Conservation (phyloP, 92 coral and sea anemone species). For the Meandrina meandrites region DNA sequence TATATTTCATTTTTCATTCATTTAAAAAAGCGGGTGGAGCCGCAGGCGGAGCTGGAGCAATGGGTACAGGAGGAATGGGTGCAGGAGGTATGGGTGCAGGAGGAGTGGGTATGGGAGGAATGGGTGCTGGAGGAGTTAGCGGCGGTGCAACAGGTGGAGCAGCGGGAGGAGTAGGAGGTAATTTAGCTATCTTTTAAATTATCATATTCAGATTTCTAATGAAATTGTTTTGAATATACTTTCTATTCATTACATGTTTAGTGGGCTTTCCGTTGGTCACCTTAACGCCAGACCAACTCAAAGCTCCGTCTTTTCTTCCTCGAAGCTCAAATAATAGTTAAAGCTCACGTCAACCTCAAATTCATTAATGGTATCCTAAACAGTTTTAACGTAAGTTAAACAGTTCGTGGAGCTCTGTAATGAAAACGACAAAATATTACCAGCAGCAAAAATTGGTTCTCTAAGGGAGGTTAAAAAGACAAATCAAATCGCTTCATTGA, state of each 20-base stretch:
- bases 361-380: too few species aligned
- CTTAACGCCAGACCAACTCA: too few species aligned
- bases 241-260: too few species aligned
- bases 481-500: background rate
- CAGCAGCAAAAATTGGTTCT: background rate
- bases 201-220: too few species aligned
- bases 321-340: too few species aligned
- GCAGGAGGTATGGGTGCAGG: background rate
- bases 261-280: too few species aligned
- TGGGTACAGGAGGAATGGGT: background rate
- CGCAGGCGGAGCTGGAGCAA: background rate
- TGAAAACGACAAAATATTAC: too few species aligned
- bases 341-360: too few species aligned
- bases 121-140: background rate
- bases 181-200: background rate
- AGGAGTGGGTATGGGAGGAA: background rate
- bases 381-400: too few species aligned
- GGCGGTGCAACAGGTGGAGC: constrained; percentile 26
- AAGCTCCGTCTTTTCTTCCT: too few species aligned
- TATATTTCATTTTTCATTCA: background rate
- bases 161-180: constrained; percentile 23
- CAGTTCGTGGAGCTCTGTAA: too few species aligned
- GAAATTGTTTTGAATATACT: too few species aligned
- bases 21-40: constrained; percentile 1
- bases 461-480: background rate